These are phyloP conservation scores for Acronicta alni DNA, from an alignment of 2,888 invertebrate species.

Conservation along the genomic window DNA sequence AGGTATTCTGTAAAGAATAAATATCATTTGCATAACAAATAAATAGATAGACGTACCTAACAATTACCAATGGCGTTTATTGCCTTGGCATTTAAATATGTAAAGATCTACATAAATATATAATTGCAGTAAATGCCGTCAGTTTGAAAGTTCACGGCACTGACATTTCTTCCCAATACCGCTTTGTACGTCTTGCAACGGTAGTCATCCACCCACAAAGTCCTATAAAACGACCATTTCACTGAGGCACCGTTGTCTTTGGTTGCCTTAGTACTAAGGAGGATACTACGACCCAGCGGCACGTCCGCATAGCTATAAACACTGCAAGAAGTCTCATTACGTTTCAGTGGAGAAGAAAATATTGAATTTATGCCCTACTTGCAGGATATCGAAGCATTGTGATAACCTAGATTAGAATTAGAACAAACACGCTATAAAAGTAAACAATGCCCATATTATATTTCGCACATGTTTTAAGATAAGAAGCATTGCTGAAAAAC, in stretches of 20 bases:
- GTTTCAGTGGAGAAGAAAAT: constrained; percentile 40
- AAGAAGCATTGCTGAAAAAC: neutral
- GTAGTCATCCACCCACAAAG: constrained; percentile 48
- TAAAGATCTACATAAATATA: constrained; percentile 24
- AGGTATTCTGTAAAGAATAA: too few relatives aligned
- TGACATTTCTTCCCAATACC: constrained; percentile 61
- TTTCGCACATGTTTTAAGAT: constrained; percentile 23
- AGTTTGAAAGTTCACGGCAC: constrained; percentile 59
- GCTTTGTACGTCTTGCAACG: constrained; percentile 21
- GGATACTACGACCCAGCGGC: constrained; percentile 33
- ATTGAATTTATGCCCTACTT: constrained; percentile 13
- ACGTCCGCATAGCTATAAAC: constrained; percentile 46
- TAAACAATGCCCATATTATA: constrained; percentile 27
- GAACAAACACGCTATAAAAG: constrained; percentile 11
- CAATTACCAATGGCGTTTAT: constrained; percentile 26
- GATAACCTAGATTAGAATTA: constrained; percentile 25
- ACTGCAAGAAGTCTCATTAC: constrained; percentile 46
- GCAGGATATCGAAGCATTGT: constrained; percentile 11
- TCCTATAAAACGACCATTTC: constrained; percentile 62
- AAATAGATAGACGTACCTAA: neutral
- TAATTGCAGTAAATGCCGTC: constrained; percentile 42
- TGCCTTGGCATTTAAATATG: constrained; percentile 60
- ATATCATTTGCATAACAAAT: constrained; percentile 3
- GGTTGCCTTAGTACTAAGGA: constrained; percentile 41
- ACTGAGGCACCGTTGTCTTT: constrained; percentile 43